Evolutionary conservation across 2,888 invertebrate genomes (phyloP), one percentile per base, ranked within the genome.

Genomic region (Dyspetes luteomarginatus): DNA sequence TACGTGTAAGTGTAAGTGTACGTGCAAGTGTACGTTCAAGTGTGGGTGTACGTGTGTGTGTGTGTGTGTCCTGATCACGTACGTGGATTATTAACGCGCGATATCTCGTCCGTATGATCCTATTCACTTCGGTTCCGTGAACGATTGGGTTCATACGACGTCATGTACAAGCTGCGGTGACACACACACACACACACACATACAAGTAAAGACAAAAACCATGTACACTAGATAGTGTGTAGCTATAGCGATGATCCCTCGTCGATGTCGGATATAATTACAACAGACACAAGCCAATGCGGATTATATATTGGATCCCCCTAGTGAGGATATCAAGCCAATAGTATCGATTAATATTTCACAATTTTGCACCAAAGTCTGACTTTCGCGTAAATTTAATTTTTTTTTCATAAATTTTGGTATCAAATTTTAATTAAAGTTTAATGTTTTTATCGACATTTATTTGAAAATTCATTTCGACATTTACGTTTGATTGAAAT

Each of bases 41-140:
- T 69, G 48, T 28, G 58, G 3, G 52, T 36, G 43, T 71, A 62
- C 45, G 62, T 79, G 55, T 50, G 69, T 30, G 30, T 7, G 30
- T 30, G 30, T 30, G 30, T 30, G 30, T 7, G 30, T 30, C n/a
- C 12, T 9, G 36, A 36, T 36, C 9, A 9, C 58, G 24, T 65
- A 24, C 43, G 30, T 58, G 80, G 81, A 83, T 87, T 85, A 87
- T 85, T 83, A 82, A 83, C 81, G 83, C 72, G 71, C 82, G 85
- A 85, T 87, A 81, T 84, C 81, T 83, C 82, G 83, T 83, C 74
- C 71, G 62, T 78, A 69, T 77, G 73, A 73, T 83, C 74, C 69
- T 50, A 55, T 50, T 68, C 48, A 62, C 62, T 50, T 55, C 45
- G 73, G 55, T 78, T 60, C 50, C 68, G 56, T 65, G 65, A 65